Base-by-base conservation (phyloP, 1,140 invertebrate genomes). In the Drosophila albomicans region DNA sequence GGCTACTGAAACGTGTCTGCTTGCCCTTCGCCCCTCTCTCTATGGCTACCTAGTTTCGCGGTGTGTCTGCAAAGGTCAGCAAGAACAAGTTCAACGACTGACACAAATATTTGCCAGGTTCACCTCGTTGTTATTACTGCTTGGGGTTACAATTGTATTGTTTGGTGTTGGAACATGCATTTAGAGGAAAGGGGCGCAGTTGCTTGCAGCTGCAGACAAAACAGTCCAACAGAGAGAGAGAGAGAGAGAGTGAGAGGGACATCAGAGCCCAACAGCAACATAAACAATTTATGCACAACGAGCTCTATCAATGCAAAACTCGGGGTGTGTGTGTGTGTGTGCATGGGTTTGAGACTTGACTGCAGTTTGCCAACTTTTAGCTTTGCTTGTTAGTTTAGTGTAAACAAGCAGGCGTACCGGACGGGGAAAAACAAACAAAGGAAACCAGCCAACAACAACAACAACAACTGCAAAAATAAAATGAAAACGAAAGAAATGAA, bases 261-360 rank as follows among this genome's bases (percentile, higher is more conserved):
- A 64, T 32, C 46, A 59, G 11, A 61, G 45, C 56, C 35, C 48
- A 38, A 46, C 65, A 62, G 58, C 64, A 75, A 86, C 79, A 87
- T 86, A 71, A 87, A 87, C 79, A 88, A 87, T 87, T 87, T 88
- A 87, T 88, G 82, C 69, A 78, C 82, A 77, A 87, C 79, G 73
- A 86, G 64, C 63, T 64, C 65, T 77, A 77, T 84, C 73, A 75
- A 78, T 75, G 69, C 52, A 25, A 67, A 63, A 58, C 28, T 54
- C n/a, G 8, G 41, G 52, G 67, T 32, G 8, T 20, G 48, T 7
- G 16, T 16, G 20, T 16, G 58, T 28, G 15, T 20, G 13, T n/a
- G 25, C 49, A 54, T 62, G 45, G 62, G 63, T 58, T 69, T 30
- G 25, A 57, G 58, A 72, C 61, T 61, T 43, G 79, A 56, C 75